Percentiles rank a stretch among this genome's conserved stretches.
These are phyloP conservation scores for Meandrusa payeni DNA, from an alignment of 2,888 invertebrate species.

Conservation along the genomic window DNA sequence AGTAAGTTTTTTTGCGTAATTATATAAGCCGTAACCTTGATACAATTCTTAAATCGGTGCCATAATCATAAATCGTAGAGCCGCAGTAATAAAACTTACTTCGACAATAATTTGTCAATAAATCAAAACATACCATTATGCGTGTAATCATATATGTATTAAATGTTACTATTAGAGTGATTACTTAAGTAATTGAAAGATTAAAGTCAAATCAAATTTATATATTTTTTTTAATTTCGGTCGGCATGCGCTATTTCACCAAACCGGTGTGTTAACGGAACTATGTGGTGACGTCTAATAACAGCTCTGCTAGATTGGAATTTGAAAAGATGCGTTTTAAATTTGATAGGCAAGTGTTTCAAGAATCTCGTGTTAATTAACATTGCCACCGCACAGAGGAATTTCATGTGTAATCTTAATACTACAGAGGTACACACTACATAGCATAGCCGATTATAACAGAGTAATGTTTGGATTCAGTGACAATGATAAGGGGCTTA, in stretches of 20 bases:
- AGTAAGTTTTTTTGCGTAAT: slow-evolving; percentile 2
- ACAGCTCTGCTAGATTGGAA: neutral
- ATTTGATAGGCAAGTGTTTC: no score
- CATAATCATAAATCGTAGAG: slow-evolving; percentile 20
- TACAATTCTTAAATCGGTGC: slow-evolving; percentile 11
- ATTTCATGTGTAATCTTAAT: no score
- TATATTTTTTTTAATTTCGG: neutral
- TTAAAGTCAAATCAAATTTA: slow-evolving; percentile 5
- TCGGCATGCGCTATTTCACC: slow-evolving; percentile 1
- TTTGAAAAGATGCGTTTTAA: no score
- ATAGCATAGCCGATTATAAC: no score
- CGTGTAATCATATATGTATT: slow-evolving; percentile 16
- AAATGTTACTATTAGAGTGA: slow-evolving; percentile 21
- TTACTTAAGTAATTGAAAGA: slow-evolving; percentile 22
- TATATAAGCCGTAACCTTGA: slow-evolving; percentile 12
- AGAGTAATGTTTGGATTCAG: no score
- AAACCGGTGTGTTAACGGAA: slow-evolving; percentile 10
- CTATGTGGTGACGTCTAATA: slow-evolving; percentile 4
- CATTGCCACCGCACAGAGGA: no score
- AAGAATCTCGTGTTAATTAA: no score
- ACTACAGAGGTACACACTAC: no score
- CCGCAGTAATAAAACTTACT: slow-evolving; percentile 8
- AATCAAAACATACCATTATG: slow-evolving; percentile 21
- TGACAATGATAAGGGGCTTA: no score
- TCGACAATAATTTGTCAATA: slow-evolving; percentile 15